Conservation (phyloP, 92 coral and sea anemone genomes). For the Scolanthus callimorphus region DNA sequence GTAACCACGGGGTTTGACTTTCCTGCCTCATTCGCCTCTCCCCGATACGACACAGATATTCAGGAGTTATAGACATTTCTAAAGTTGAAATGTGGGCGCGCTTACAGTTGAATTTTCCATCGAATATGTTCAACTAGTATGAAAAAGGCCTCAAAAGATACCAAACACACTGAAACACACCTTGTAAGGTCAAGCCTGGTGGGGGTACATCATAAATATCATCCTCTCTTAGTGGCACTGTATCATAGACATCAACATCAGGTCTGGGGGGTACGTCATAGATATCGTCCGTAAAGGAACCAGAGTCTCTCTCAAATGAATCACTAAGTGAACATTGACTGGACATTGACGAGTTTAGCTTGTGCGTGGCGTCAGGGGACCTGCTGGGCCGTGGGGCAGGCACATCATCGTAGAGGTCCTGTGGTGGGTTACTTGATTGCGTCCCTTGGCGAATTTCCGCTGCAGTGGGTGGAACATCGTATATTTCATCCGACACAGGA, state of each 20-base stretch:
- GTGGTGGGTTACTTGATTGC: neutral
- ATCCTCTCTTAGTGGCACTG: slow-evolving; percentile 16
- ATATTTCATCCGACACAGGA: slow-evolving; percentile 5
- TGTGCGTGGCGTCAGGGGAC: slow-evolving; percentile 12
- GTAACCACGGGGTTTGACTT: too few species aligned
- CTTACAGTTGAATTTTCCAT: too few species aligned
- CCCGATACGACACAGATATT: too few species aligned
- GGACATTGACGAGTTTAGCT: slow-evolving; percentile 20
- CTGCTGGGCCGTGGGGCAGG: slow-evolving; percentile 14
- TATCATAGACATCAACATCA: slow-evolving; percentile 20
- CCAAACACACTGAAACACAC: too few species aligned
- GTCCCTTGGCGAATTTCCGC: neutral
- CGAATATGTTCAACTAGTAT: too few species aligned
- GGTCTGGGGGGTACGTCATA: slow-evolving; percentile 53
- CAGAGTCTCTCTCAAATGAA: slow-evolving; percentile 46
- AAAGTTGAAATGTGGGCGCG: too few species aligned
- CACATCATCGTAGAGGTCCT: slow-evolving; percentile 3
- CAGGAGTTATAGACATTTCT: too few species aligned
- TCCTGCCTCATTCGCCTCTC: too few species aligned
- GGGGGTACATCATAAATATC: slow-evolving; percentile 44
- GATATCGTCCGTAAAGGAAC: slow-evolving; percentile 29
- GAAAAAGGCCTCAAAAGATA: too few species aligned
- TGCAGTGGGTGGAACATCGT: slow-evolving; percentile 16
- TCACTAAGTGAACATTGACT: slow-evolving; percentile 31
- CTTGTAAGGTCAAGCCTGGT: neutral